A percentile compares a stretch with the other conserved stretches of the same genome.
These are phyloP conservation scores for Cynoglossus semilaevis DNA, from an alignment of 2,113 vertebrate genomes.

Conservation along the genomic window DNA sequence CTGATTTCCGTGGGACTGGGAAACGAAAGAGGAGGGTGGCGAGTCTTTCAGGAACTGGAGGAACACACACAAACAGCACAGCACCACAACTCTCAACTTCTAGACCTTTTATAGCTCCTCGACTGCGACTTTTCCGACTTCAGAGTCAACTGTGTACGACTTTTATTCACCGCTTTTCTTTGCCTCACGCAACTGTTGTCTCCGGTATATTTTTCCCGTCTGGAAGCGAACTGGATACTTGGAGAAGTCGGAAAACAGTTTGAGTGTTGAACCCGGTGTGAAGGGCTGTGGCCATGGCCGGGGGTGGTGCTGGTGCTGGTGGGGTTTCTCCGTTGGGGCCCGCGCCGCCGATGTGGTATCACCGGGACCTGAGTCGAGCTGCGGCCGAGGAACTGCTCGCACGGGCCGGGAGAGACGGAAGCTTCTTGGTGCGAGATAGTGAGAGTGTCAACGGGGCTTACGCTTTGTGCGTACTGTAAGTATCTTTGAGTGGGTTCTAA, in stretches of 20 bases:
- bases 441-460: constrained; percentile 91
- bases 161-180: constrained; percentile 3
- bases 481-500: constrained; percentile 39
- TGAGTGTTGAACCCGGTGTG: constrained; percentile 48
- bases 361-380: constrained; percentile 91
- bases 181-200: too few relatives aligned
- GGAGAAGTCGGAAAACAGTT: constrained; percentile 47
- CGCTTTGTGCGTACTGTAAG: constrained; percentile 91
- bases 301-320: constrained; percentile 59
- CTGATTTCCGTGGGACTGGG: constrained; percentile 73
- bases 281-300: constrained; percentile 77
- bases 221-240: constrained; percentile 15
- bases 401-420: constrained; percentile 87
- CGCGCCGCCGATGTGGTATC: constrained; percentile 85
- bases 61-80: constrained; percentile 15
- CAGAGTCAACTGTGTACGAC: constrained; percentile 1
- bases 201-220: constrained; percentile 4
- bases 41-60: constrained; percentile 69
- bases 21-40: constrained; percentile 49
- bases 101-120: neutral
- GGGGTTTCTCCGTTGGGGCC: constrained; percentile 68
- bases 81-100: constrained; percentile 27
- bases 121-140: neutral
- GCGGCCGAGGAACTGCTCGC: constrained; percentile 91
- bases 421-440: constrained; percentile 94